Base-by-base conservation (phyloP, 2,888 invertebrate species). In the Cephus sareptanus region DNA sequence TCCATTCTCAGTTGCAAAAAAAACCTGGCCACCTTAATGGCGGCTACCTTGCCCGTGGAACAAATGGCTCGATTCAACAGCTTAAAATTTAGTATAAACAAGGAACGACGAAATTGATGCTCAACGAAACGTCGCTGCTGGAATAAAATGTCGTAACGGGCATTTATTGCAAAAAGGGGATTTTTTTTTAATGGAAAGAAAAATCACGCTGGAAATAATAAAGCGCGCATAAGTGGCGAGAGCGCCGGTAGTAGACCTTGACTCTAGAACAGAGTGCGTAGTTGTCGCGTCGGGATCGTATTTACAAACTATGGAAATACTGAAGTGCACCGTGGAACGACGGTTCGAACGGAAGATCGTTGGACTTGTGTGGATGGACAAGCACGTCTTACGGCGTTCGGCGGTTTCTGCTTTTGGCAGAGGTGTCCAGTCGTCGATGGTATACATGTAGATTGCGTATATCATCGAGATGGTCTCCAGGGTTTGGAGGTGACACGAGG, bases 1-100 rank as follows among this genome's bases (percentile, higher is more conserved):
- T 6, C 12, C 33, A 40, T 37, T 74, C 30, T 76, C 23, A 33
- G 56, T 56, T 15, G 33, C 30, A 40, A 70, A 40, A 33, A 30
- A 76, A 75, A 69, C 74, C 35, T 35, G 35, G 37, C 74, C 68
- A 75, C 69, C 35, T 77, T 77, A 75, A 75, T 37, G 3, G 37
- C 12, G 13, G 37, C 35, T 35, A 35, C 3, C 12, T 35, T 35
- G 0, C 12, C 11, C 12, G 12, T 12, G 12, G 35, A 35, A 3
- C 12, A 35, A 12, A 35, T 12, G 3, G 0, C 0, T 13, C 37
- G 13, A 4, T 37, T 37, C 37, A 13, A 15, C 37, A 13, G 37
- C 13, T 37, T 69, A 76, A 74, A 79, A 79, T 80, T 81, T 81
- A 77, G 80, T 80, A 79, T 80, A 80, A 76, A 76, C 73, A 74